Percentiles rank a stretch among this genome's conserved stretches.
phyloP scores from a whole-genome alignment of 2,797 vertebrate genomes.

The Cirrhinus mrigala region DNA sequence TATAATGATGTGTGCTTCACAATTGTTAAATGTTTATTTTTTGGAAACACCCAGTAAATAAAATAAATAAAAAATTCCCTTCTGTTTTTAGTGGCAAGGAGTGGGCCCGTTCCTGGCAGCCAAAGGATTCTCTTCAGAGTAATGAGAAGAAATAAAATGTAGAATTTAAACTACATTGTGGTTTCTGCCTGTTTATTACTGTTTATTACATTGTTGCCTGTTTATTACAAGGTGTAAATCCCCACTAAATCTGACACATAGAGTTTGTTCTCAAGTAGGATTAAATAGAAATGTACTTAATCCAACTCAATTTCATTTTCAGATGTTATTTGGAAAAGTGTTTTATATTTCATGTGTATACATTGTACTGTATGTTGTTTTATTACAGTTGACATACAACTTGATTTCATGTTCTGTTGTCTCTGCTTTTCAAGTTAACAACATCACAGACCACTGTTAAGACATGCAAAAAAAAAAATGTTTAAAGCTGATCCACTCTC shows the following conservation, averaged over 20 bases:
- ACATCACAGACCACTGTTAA: background rate
- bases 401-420: conserved; percentile 19
- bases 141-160: conserved; percentile 29
- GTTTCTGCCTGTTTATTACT: conserved; percentile 33
- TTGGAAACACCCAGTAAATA: background rate
- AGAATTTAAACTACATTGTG: background rate
- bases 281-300: conserved; percentile 22
- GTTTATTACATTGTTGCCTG: conserved; percentile 13
- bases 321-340: conserved; percentile 10
- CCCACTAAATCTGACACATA: conserved; percentile 2
- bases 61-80: background rate
- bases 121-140: conserved; percentile 23
- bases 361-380: background rate
- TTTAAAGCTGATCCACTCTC: background rate
- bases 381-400: background rate
- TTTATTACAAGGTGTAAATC: background rate
- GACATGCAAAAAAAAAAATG: background rate
- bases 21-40: conserved; percentile 24
- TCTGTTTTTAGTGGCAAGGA: conserved; percentile 26
- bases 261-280: background rate
- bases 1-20: conserved; percentile 24
- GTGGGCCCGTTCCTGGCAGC: conserved; percentile 26
- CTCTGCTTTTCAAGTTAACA: conserved; percentile 7
- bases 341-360: conserved; percentile 17
- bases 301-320: conserved; percentile 10